These are phyloP conservation scores for Chrysopa pallens DNA, from an alignment of 1,140 invertebrate species.

Conservation along the genomic window DNA sequence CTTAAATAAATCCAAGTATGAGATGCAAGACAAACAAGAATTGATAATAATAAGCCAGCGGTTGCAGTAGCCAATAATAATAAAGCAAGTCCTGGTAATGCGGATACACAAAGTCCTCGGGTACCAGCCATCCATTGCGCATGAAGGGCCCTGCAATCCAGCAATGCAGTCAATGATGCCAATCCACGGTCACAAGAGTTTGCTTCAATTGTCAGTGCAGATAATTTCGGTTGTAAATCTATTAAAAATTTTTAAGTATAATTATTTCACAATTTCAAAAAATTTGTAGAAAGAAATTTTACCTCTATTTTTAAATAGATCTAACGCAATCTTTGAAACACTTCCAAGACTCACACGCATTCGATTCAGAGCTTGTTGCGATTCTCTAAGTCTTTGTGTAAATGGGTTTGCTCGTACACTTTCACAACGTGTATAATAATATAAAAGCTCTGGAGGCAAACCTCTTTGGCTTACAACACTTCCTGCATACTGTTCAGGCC, in stretches of 20 bases:
- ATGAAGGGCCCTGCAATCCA: constrained; percentile 65
- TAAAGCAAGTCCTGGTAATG: constrained; percentile 60
- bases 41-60: constrained; percentile 73
- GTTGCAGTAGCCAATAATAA: constrained; percentile 70
- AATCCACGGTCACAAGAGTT: constrained; percentile 28
- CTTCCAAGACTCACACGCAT: constrained; percentile 43
- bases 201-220: constrained; percentile 49
- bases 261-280: too few species aligned
- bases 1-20: constrained; percentile 93
- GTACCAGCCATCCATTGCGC: constrained; percentile 60
- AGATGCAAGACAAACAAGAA: constrained; percentile 83
- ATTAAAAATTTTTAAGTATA: constrained; percentile 5
- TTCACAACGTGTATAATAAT: constrained; percentile 72
- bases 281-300: constrained; percentile 5
- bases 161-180: constrained; percentile 39
- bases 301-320: constrained; percentile 26
- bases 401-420: constrained; percentile 58
- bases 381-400: constrained; percentile 52
- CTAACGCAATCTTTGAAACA: constrained; percentile 38
- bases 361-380: constrained; percentile 48
- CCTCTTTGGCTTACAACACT: constrained; percentile 15
- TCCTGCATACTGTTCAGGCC: constrained; percentile 37
- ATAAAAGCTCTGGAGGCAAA: constrained; percentile 38
- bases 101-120: constrained; percentile 59
- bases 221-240: constrained; percentile 45